Conservation (phyloP, 2,113 vertebrate species). For the Amblyornis subalaris region DNA sequence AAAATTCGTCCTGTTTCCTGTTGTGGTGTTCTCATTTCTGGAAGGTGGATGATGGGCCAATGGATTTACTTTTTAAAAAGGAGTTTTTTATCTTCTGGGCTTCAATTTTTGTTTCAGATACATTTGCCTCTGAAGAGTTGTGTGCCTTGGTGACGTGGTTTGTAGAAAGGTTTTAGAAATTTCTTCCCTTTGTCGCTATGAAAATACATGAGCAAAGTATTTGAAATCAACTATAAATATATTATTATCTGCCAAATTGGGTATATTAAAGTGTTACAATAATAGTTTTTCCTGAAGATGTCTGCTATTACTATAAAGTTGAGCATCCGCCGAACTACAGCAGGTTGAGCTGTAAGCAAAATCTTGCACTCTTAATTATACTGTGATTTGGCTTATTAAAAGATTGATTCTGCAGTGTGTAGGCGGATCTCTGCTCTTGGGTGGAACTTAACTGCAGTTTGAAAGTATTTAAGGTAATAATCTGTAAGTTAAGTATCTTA, state of each 20-base stretch:
- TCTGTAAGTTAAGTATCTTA: background rate
- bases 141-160: background rate
- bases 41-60: background rate
- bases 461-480: background rate
- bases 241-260: background rate
- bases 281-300: background rate
- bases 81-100: background rate
- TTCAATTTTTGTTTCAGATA: background rate
- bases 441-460: background rate
- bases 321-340: background rate
- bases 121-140: background rate
- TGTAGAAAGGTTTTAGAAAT: background rate
- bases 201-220: background rate
- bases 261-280: background rate
- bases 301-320: background rate
- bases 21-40: background rate
- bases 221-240: background rate
- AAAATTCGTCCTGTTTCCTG: background rate
- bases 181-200: background rate
- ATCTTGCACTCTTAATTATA: background rate
- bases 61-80: background rate
- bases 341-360: background rate
- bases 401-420: background rate
- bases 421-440: background rate
- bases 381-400: constrained; percentile 11